Percentiles rank a stretch among this genome's conserved stretches.
Evolutionary conservation across 1,140 invertebrate species (phyloP).

Genomic region (Diplogasteroides magnus): DNA sequence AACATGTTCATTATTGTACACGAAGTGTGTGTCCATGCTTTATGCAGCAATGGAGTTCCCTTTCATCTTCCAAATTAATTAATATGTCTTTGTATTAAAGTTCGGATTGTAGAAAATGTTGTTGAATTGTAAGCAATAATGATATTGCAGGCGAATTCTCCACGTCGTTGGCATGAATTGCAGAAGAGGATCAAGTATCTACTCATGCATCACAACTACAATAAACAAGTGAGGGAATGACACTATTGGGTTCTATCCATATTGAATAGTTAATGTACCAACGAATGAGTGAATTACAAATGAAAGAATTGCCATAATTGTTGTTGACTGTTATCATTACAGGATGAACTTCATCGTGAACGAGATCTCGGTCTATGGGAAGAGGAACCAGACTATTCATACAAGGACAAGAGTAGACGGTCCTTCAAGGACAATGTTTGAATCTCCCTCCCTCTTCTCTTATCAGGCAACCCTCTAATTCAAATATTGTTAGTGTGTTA

Average conservation of each 20-base stretch:
- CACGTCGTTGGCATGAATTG: slow-evolving; percentile 51
- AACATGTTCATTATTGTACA: no score
- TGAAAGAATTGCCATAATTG: neutral
- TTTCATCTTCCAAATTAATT: neutral
- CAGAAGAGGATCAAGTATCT: slow-evolving; percentile 52
- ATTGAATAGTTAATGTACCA: no score
- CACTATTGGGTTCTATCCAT: neutral
- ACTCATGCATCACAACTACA: slow-evolving; percentile 53
- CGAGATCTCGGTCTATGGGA: slow-evolving; percentile 50
- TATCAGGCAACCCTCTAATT: no score
- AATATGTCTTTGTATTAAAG: neutral
- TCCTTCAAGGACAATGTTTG: slow-evolving; percentile 51
- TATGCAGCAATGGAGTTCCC: neutral
- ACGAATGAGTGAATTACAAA: neutral
- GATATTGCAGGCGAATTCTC: slow-evolving; percentile 41
- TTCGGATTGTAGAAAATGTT: neutral
- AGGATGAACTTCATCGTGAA: slow-evolving; percentile 45
- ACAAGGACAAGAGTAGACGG: slow-evolving; percentile 50
- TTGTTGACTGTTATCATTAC: neutral
- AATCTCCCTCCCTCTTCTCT: no score
- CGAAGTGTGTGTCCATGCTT: no score
- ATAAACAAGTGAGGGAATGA: slow-evolving; percentile 32
- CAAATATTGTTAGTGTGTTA: no score
- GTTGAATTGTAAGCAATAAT: no score
- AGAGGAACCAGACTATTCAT: slow-evolving; percentile 52